Evolutionary conservation across 2,888 invertebrate genomes (phyloP), one percentile per base, ranked within the genome.

Genomic region (Ischnura elegans): DNA sequence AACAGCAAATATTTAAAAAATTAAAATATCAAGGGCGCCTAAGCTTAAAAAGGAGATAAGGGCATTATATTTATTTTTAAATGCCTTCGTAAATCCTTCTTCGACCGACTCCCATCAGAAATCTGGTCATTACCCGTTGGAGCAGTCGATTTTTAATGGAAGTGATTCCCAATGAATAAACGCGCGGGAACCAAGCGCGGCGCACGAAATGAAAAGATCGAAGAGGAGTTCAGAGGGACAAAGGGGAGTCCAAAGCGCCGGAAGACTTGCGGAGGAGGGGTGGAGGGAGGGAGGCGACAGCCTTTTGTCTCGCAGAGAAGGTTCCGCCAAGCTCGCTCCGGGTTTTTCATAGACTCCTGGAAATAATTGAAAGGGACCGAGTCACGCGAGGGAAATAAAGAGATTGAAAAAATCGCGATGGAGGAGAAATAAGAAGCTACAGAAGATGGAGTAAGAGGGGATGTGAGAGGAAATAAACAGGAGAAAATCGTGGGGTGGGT

Each of bases 341-440:
- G 29, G 29, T 76, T 36, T 76, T 76, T 76, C 76, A 76, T 36
- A 36, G 76, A 36, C 76, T 36, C 36, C 76, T 36, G 16, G 36
- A 61, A 76, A 76, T 76, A 76, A 76, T 36, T 76, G 76, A 76
- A 76, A 10, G 76, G 29, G 36, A 10, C 36, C 25, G 16, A 76
- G 76, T 76, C 76, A 76, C 76, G 76, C 25, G 36, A 36, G 29
- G 36, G 76, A 4, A 76, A 76, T 29, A 36, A 76, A 76, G 76
- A 29, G 76, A 76, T 76, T 76, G 76, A 76, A 76, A n/a, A 76
- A 76, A 76, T 76, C 76, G 76, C 10, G n/a, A 76, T 19, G 76
- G 76, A 13, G 36, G 76, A 36, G 76, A 16, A 76, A 76, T 76
- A 76, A 76, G 76, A 76, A n/a, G 76, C 76, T 36, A 6, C 13